Percentiles rank a stretch among this genome's conserved stretches.
Evolutionary conservation across 2,888 invertebrate genomes (phyloP).

Genomic region (Drosophila austrosaltans): DNA sequence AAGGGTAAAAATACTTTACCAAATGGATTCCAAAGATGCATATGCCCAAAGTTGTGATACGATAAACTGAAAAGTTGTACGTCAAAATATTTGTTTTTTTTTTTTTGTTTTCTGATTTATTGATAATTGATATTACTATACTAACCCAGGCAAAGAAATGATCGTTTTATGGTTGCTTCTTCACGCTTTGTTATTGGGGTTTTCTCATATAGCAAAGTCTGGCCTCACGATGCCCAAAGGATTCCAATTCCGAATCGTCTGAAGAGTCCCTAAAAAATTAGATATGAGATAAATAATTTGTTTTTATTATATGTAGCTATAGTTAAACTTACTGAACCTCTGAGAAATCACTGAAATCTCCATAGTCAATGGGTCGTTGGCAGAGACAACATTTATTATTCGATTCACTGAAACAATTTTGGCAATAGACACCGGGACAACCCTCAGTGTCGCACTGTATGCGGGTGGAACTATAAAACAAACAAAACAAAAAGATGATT

Average conservation of each 20-base stretch:
- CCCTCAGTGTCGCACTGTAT: constrained; percentile 86
- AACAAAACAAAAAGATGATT: not conserved
- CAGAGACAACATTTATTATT: constrained; percentile 91
- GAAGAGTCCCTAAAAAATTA: constrained; percentile 77
- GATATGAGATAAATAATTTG: too few species aligned
- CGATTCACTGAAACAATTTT: constrained; percentile 89
- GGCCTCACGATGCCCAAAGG: constrained; percentile 22
- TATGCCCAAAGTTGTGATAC: constrained; percentile 35
- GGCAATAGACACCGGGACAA: constrained; percentile 90
- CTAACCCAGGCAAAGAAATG: too few species aligned
- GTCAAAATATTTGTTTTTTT: not conserved
- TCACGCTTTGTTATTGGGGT: not conserved
- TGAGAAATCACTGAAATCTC: constrained; percentile 90
- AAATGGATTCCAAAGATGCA: constrained; percentile 61
- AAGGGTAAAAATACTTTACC: constrained; percentile 26
- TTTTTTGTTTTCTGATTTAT: not conserved
- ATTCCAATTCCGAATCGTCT: constrained; percentile 60
- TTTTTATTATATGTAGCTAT: not conserved
- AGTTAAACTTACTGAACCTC: constrained; percentile 87
- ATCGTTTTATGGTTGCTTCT: not conserved
- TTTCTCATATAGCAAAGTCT: constrained; percentile 1
- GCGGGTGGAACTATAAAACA: constrained; percentile 53
- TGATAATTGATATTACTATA: not conserved
- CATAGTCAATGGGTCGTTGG: constrained; percentile 89
- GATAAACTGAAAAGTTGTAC: not conserved